phyloP scores from a whole-genome alignment of 2,113 vertebrate genomes.

The human region GRCh38 chr9:80322501-80323000 shows the following conservation, averaged over 20 bases:
- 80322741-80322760: background rate
- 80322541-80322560: background rate
- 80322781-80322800: background rate
- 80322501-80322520: background rate
- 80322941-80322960: background rate
- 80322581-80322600: background rate
- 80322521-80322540: background rate
- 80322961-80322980: background rate
- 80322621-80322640: background rate
- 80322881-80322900: background rate
- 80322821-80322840: background rate
- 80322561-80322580: background rate
- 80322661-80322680: background rate
- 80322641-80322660: background rate
- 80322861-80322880: background rate
- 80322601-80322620: background rate
- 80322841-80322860: background rate
- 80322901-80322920: background rate
- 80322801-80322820: background rate
- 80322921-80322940: background rate
- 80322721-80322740: background rate
- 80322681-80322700: background rate
- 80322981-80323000: background rate
- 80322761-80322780: background rate
- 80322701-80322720: background rate